These are phyloP conservation scores for Troglohyphantes excavatus DNA, from an alignment of 2,888 invertebrate genomes.

Conservation along the genomic window DNA sequence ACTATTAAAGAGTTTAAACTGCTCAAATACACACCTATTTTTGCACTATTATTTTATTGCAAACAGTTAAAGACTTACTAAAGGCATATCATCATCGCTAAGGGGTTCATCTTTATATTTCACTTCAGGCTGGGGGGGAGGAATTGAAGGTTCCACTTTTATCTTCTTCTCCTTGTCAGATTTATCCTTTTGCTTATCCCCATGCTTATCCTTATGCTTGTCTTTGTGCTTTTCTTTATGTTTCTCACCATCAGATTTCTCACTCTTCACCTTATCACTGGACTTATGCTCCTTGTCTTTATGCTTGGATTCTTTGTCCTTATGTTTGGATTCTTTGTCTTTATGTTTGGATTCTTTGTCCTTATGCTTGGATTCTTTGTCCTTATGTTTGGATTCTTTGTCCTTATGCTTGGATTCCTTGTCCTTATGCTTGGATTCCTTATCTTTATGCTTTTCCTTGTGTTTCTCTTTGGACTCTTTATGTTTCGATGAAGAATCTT, in stretches of 20 bases:
- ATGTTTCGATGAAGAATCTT: conserved; percentile 38
- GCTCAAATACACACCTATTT: too few species aligned
- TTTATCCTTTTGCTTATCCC: conserved; percentile 6
- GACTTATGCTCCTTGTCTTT: conserved; percentile 58
- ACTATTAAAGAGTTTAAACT: too few species aligned
- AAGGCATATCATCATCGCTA: conserved; percentile 89
- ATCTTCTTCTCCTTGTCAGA: neutral
- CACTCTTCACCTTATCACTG: conserved; percentile 40
- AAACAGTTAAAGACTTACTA: conserved; percentile 85
- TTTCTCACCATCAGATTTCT: conserved; percentile 32
- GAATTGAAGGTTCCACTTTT: neutral
- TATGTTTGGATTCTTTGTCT: conserved; percentile 37
- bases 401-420: conserved; percentile 54
- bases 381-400: conserved; percentile 53
- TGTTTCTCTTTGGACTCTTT: conserved; percentile 71
- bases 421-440: conserved; percentile 54
- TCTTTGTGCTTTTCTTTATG: conserved; percentile 53
- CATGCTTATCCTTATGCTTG: conserved; percentile 39
- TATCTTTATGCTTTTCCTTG: conserved; percentile 70
- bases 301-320: conserved; percentile 49
- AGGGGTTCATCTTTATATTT: conserved; percentile 56
- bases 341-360: conserved; percentile 61
- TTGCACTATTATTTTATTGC: too few species aligned
- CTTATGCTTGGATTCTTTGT: conserved; percentile 53
- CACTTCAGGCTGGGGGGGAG: neutral